These are phyloP conservation scores for Andrena chrysosceles DNA, from an alignment of 2,888 invertebrate genomes.

Conservation along the genomic window DNA sequence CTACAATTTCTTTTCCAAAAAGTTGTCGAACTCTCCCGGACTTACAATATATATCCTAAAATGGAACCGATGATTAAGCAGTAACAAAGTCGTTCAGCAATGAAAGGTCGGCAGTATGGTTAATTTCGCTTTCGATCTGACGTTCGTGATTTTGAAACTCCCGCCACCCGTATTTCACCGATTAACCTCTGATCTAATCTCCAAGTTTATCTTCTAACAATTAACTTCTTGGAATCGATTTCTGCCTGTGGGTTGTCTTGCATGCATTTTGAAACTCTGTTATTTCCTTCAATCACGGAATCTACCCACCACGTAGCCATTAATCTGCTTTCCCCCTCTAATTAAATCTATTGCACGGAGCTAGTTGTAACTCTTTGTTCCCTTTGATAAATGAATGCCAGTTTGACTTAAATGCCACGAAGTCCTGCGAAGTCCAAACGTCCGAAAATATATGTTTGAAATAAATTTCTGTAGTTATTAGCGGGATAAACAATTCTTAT, in stretches of 20 bases:
- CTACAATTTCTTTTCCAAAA: too few relatives aligned
- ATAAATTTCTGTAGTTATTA: not conserved
- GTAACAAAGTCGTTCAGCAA: conserved; percentile 36
- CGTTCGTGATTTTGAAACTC: conserved; percentile 44
- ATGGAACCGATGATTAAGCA: conserved; percentile 1
- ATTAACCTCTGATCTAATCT: conserved; percentile 27
- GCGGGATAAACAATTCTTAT: not conserved
- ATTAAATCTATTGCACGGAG: not conserved
- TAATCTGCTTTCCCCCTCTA: conserved; percentile 1
- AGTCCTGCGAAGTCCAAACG: not conserved
- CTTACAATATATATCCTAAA: too few relatives aligned
- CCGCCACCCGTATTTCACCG: conserved; percentile 16
- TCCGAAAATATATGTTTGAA: not conserved
- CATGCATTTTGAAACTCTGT: conserved; percentile 14
- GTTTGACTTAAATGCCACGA: not conserved
- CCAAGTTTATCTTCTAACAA: conserved; percentile 3
- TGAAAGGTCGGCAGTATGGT: conserved; percentile 43
- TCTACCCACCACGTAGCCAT: not conserved
- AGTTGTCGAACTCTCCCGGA: too few relatives aligned
- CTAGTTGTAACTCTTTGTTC: not conserved
- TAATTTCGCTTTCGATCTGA: conserved; percentile 53
- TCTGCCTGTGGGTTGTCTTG: conserved; percentile 11
- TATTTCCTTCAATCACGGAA: conserved; percentile 20
- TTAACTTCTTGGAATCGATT: conserved; percentile 34
- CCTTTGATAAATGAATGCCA: not conserved